Percentiles rank a stretch among this genome's conserved stretches.
phyloP scores from a whole-genome alignment of 2,113 vertebrate genomes.

The Brachyhypopomus gauderio region DNA sequence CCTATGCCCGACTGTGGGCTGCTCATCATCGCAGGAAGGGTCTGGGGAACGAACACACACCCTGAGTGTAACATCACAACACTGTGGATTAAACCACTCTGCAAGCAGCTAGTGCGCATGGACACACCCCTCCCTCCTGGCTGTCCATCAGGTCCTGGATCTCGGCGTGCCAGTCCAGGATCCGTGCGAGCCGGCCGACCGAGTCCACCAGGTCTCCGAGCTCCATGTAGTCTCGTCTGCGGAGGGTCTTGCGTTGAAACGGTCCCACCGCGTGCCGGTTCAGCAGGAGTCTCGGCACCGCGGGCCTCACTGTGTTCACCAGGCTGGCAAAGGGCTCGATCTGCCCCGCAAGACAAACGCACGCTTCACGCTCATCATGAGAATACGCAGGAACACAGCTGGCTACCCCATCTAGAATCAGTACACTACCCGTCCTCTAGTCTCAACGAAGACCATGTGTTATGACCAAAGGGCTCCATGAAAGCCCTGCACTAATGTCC shows the following conservation, averaged over 20 bases:
- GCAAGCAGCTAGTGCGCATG: background rate
- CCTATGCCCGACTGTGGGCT: background rate
- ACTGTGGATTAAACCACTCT: too few relatives aligned
- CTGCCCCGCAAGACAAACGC: slow-evolving; percentile 51
- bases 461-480: background rate
- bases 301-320: slow-evolving; percentile 74
- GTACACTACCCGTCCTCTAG: background rate
- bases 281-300: slow-evolving; percentile 75
- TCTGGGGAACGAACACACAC: background rate
- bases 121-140: slow-evolving; percentile 61
- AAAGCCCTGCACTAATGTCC: background rate
- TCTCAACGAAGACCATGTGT: too few relatives aligned
- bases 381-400: too few relatives aligned
- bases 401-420: too few relatives aligned
- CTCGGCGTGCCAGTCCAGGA: slow-evolving; percentile 71
- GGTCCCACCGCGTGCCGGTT: slow-evolving; percentile 75
- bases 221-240: slow-evolving; percentile 71
- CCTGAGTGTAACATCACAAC: background rate
- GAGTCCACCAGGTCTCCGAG: slow-evolving; percentile 73
- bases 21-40: background rate
- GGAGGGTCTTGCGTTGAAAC: slow-evolving; percentile 66
- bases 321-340: slow-evolving; percentile 79
- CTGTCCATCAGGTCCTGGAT: slow-evolving; percentile 72
- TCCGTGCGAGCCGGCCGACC: slow-evolving; percentile 66
- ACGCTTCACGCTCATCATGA: too few relatives aligned